Evolutionary conservation across 1,140 invertebrate species (phyloP).

Genomic region (Pseudobourletiella spinata): DNA sequence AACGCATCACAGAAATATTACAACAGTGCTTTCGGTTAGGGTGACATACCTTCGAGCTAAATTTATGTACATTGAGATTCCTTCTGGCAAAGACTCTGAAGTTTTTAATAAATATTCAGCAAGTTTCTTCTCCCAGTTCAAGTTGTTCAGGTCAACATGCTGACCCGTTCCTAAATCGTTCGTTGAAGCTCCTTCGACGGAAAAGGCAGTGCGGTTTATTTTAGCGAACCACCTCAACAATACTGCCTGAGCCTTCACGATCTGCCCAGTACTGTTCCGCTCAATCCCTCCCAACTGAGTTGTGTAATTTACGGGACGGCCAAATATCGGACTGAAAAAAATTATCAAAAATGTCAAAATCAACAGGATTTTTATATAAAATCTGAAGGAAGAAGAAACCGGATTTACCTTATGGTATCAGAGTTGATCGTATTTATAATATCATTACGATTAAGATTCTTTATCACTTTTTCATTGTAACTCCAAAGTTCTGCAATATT

Average conservation of each 20-base stretch:
- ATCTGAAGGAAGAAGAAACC: too few relatives aligned
- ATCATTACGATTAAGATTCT: constrained; percentile 49
- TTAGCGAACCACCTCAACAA: constrained; percentile 54
- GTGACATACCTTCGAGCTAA: constrained; percentile 51
- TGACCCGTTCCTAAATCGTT: constrained; percentile 62
- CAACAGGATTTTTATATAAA: too few relatives aligned
- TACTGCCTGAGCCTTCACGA: constrained; percentile 54
- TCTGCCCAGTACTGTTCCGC: constrained; percentile 50
- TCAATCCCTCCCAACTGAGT: constrained; percentile 53
- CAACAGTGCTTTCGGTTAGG: too few relatives aligned
- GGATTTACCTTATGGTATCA: constrained; percentile 42
- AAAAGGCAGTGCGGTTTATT: constrained; percentile 56
- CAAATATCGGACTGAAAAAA: constrained; percentile 50
- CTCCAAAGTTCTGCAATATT: constrained; percentile 64
- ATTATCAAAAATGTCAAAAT: too few relatives aligned
- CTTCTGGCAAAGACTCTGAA: constrained; percentile 38
- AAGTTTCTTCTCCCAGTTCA: constrained; percentile 56
- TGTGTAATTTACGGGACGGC: constrained; percentile 55
- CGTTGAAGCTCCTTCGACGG: constrained; percentile 50
- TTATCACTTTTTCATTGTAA: constrained; percentile 48
- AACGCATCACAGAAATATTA: too few relatives aligned
- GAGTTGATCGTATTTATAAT: constrained; percentile 54
- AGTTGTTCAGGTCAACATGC: constrained; percentile 36
- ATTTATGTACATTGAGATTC: constrained; percentile 50
- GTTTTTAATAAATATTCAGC: constrained; percentile 45